These are phyloP conservation scores for Sinopyrophorus schimmeli DNA, from an alignment of 2,888 invertebrate species.

Conservation along the genomic window DNA sequence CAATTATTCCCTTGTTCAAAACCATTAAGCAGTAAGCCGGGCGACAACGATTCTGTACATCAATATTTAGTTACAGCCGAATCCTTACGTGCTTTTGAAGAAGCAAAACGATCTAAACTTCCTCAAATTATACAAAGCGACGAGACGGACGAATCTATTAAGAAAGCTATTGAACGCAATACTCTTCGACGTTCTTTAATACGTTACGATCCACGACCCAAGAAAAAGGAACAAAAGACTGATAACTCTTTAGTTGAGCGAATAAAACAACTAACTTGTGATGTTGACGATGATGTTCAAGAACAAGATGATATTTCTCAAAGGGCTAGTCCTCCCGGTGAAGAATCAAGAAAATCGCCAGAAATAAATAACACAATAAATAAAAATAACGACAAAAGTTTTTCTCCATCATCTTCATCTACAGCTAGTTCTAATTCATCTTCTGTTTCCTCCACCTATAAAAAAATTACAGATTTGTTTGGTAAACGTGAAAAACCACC, in stretches of 20 bases:
- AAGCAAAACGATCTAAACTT: conserved; percentile 62
- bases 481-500: conserved; percentile 51
- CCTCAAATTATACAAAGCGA: conserved; percentile 58
- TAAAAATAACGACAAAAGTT: conserved; percentile 60
- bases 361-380: conserved; percentile 31
- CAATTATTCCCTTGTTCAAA: conserved; percentile 79
- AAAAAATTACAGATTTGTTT: conserved; percentile 65
- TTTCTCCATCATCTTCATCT: conserved; percentile 62
- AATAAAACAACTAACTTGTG: conserved; percentile 83
- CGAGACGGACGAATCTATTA: conserved; percentile 67
- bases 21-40: conserved; percentile 56
- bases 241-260: conserved; percentile 84
- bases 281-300: conserved; percentile 69
- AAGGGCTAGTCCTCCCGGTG: conserved; percentile 69
- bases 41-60: conserved; percentile 50
- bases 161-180: conserved; percentile 81
- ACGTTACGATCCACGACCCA: conserved; percentile 61
- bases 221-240: conserved; percentile 59
- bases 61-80: conserved; percentile 72
- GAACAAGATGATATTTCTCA: conserved; percentile 52
- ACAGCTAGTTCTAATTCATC: conserved; percentile 62
- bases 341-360: conserved; percentile 59
- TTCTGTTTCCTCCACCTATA: conserved; percentile 67
- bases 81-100: conserved; percentile 71
- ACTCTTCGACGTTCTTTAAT: conserved; percentile 79